phyloP scores from a whole-genome alignment of 2,113 vertebrate species.

The Crocuta crocuta region DNA sequence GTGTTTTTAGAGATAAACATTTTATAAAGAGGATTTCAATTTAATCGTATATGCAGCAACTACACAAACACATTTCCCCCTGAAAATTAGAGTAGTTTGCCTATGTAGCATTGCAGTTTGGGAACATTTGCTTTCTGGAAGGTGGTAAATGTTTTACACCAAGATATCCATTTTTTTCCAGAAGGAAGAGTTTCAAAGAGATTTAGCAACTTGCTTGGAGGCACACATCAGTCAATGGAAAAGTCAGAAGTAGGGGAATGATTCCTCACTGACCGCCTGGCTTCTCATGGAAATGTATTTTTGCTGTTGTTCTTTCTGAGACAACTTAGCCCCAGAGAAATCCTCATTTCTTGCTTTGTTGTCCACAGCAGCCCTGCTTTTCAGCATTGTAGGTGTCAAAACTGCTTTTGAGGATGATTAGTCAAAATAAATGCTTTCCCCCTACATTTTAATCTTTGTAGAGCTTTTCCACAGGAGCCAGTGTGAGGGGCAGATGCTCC shows the following conservation, averaged over 20 bases:
- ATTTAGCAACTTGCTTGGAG: conserved; percentile 12
- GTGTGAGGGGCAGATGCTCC: conserved; percentile 55
- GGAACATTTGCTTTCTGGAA: background rate
- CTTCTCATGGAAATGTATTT: background rate
- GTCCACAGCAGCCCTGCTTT: background rate
- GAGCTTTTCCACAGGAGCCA: conserved; percentile 17
- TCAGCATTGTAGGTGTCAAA: conserved; percentile 56
- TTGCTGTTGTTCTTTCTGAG: background rate
- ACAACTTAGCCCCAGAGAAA: conserved; percentile 37
- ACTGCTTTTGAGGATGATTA: conserved; percentile 64
- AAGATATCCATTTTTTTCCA: background rate
- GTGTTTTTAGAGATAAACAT: background rate
- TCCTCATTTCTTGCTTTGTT: conserved; percentile 11
- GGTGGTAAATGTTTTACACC: background rate
- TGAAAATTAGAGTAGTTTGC: background rate
- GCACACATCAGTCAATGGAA: background rate
- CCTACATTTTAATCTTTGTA: conserved; percentile 22
- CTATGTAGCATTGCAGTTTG: background rate
- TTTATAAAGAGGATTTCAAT: background rate
- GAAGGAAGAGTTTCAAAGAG: background rate
- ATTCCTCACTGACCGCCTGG: background rate
- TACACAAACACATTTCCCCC: background rate
- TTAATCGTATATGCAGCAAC: background rate
- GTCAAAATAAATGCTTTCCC: conserved; percentile 66
- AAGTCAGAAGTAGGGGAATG: background rate